Percentiles rank a stretch among this genome's conserved stretches.
These are phyloP conservation scores for Champsocephalus gunnari DNA, from an alignment of 2,797 vertebrate species.

Conservation along the genomic window DNA sequence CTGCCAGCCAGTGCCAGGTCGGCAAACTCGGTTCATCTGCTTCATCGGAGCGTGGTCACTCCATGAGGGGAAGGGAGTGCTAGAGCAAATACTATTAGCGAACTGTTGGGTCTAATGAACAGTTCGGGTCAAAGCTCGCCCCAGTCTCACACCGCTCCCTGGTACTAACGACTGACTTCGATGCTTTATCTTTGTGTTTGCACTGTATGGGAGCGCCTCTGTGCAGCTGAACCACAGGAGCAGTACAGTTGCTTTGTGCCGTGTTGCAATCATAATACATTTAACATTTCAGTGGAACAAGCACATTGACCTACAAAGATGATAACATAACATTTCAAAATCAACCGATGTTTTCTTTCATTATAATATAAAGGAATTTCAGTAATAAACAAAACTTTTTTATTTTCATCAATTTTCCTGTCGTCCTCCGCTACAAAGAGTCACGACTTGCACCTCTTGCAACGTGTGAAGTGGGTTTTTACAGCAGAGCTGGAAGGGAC, in stretches of 20 bases:
- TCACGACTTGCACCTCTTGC: constrained; percentile 56
- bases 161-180: constrained; percentile 65
- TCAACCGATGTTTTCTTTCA: neutral
- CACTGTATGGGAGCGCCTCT: constrained; percentile 26
- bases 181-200: constrained; percentile 54
- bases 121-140: constrained; percentile 66
- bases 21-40: constrained; percentile 74
- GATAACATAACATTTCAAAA: neutral
- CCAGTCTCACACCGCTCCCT: constrained; percentile 57
- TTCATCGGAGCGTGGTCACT: constrained; percentile 66
- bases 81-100: constrained; percentile 81
- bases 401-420: constrained; percentile 5
- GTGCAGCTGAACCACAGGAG: constrained; percentile 33
- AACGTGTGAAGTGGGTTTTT: constrained; percentile 79
- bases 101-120: constrained; percentile 77
- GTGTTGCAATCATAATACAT: constrained; percentile 8
- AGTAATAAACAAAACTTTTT: neutral
- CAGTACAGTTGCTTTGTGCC: neutral
- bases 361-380: constrained; percentile 8
- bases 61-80: constrained; percentile 61
- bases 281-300: constrained; percentile 33
- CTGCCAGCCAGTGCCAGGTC: constrained; percentile 72
- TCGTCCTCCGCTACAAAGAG: constrained; percentile 39
- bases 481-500: constrained; percentile 63
- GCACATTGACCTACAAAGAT: neutral